Base-by-base conservation (phyloP, 2,113 vertebrate species). In the Calypte anna region DNA sequence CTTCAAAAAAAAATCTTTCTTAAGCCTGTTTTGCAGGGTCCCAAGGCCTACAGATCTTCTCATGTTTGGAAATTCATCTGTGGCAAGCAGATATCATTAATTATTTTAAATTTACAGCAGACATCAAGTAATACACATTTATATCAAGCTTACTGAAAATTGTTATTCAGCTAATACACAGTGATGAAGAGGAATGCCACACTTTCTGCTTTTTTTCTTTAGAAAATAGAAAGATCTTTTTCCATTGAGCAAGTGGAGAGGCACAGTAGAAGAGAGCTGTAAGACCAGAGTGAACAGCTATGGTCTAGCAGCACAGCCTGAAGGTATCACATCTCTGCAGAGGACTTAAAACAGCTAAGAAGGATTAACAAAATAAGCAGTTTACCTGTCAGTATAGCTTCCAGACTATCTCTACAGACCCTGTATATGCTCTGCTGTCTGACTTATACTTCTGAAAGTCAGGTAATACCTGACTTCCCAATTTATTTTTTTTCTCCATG, bases 311-410 rank as follows among this genome's bases (percentile, higher is more conserved):
- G 89, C 54, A 51, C 27, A 69, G 88, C 61, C 55, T 46, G 68
- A 72, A 82, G 24, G 38, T 63, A 40, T 78, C 12, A 2, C 31
- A 59, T 82, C 57, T 81, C 73, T 90, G 57, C 70, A 74, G 31
- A 50, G 31, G 31, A 61, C 67, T 79, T 85, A 57, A 82, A 89
- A 93, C 69, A 53, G 33, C 72, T 85, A 53, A 80, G 73, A 67
- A 91, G 46, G 79, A 95, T 96, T 86, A 96, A 92, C 46, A 23
- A 90, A 85, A 91, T 70, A 62, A 86, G 44, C 57, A 84, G 81
- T 93, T 92, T 83, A 92, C 44, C 86, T 91, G 84, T 80, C 84
- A 83, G 66, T 83, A 61, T 66, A 69, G 84, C 76, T 93, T 82
- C 69, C 69, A 93, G 82, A 59, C 63, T 91, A 73, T 40, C 63